Evolutionary conservation across 2,113 vertebrate genomes (phyloP).

Genomic region (Herpailurus yagouaroundi): DNA sequence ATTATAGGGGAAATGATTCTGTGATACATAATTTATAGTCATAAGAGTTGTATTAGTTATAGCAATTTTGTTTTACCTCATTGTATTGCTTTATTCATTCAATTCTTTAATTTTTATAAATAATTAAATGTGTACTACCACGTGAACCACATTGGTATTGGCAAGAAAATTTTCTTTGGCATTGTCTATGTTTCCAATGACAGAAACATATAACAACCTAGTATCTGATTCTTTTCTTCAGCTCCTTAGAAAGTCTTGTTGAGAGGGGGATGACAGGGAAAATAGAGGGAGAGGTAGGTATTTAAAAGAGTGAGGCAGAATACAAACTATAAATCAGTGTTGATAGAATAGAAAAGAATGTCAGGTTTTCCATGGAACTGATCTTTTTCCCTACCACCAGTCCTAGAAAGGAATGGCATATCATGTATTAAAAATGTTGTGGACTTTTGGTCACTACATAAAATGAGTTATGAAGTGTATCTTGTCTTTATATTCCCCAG

Average conservation of each 20-base stretch:
- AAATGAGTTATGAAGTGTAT: too few relatives aligned
- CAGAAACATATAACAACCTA: not conserved
- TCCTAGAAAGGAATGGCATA: not conserved
- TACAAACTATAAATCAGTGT: not conserved
- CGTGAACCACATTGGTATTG: not conserved
- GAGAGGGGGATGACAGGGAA: not conserved
- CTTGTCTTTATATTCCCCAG: too few relatives aligned
- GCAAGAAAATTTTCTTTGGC: not conserved
- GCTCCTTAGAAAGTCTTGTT: conserved; percentile 11
- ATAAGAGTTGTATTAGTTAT: conserved; percentile 18
- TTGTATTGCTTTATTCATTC: conserved; percentile 41
- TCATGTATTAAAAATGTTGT: not conserved
- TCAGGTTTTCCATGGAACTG: not conserved
- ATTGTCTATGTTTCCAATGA: conserved; percentile 4
- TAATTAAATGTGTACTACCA: not conserved
- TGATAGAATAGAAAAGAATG: not conserved
- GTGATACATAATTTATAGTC: not conserved
- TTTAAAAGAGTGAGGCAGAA: not conserved
- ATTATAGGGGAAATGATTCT: not conserved
- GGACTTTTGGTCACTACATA: not conserved
- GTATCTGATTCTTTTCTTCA: not conserved
- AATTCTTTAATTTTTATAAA: conserved; percentile 6
- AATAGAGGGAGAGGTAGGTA: not conserved
- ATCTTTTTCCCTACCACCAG: not conserved
- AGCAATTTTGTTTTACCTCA: not conserved